These are phyloP conservation scores for Calameuta pallipes DNA, from an alignment of 2,888 invertebrate genomes.

Conservation along the genomic window DNA sequence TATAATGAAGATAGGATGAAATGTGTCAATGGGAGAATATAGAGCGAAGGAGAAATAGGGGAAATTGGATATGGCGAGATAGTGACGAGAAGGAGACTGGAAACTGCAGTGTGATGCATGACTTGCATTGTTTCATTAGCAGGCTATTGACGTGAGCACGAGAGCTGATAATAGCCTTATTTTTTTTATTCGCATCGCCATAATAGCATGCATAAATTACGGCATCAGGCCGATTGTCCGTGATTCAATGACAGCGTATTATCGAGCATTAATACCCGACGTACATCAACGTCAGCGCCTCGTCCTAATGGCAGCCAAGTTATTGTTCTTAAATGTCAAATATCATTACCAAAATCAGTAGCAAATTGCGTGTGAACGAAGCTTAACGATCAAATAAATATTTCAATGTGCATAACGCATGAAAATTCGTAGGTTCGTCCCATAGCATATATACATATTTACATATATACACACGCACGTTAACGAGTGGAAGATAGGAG, in stretches of 20 bases:
- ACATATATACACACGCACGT: no score
- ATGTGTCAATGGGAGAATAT: background rate
- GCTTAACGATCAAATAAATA: background rate
- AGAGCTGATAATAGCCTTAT: slow-evolving; percentile 19
- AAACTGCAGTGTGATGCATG: slow-evolving; percentile 26
- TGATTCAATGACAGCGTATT: slow-evolving; percentile 43
- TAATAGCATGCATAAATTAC: slow-evolving; percentile 39
- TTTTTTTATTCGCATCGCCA: slow-evolving; percentile 12
- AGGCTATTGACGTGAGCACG: slow-evolving; percentile 35
- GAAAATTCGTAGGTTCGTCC: no score
- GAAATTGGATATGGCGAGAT: slow-evolving; percentile 17
- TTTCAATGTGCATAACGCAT: background rate
- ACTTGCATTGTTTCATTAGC: slow-evolving; percentile 45
- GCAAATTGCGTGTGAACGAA: background rate
- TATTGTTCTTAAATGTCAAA: background rate
- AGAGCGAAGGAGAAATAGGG: slow-evolving; percentile 12
- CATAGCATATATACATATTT: no score
- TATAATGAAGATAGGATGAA: background rate
- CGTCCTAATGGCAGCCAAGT: background rate
- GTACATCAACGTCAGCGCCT: background rate
- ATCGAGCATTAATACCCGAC: slow-evolving; percentile 39
- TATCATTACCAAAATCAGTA: background rate
- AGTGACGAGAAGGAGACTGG: slow-evolving; percentile 27
- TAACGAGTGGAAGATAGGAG: no score
- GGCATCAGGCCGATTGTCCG: slow-evolving; percentile 33